These are phyloP conservation scores for Pseudomyrmex sp. DNA, from an alignment of 1,140 invertebrate genomes.

Conservation along the genomic window DNA sequence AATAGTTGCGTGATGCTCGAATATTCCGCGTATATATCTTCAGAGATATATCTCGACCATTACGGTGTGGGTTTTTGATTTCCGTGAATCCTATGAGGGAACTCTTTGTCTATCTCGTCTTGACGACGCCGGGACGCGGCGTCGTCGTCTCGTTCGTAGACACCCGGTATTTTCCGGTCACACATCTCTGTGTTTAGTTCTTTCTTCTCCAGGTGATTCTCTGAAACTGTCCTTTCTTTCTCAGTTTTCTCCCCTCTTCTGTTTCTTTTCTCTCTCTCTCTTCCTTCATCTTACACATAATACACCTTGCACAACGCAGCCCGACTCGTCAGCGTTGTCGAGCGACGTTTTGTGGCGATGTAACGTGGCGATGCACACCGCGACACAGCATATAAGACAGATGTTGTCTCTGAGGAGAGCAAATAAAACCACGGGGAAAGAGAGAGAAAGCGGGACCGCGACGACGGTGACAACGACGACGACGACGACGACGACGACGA, in stretches of 20 bases:
- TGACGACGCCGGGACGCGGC: background rate
- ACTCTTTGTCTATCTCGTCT: background rate
- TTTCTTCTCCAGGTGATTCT: conserved; percentile 69
- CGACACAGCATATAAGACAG: conserved; percentile 71
- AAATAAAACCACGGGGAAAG: conserved; percentile 68
- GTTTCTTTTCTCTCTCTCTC: conserved; percentile 13
- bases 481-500: conserved; percentile 27
- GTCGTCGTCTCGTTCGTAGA: background rate
- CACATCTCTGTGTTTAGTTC: conserved; percentile 16
- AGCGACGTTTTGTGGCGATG: conserved; percentile 58
- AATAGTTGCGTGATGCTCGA: no score
- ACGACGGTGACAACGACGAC: conserved; percentile 43
- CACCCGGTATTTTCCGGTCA: conserved; percentile 46
- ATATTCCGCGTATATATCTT: background rate
- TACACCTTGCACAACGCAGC: conserved; percentile 76
- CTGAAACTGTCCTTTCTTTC: conserved; percentile 55
- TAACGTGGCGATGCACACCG: conserved; percentile 55
- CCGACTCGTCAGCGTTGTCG: conserved; percentile 59
- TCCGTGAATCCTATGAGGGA: conserved; percentile 1
- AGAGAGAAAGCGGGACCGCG: conserved; percentile 24
- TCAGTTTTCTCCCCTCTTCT: conserved; percentile 9
- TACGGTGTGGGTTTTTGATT: background rate
- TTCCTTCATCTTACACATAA: conserved; percentile 33
- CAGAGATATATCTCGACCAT: background rate
- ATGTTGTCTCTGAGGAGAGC: conserved; percentile 70